Conservation (phyloP, 2,797 vertebrate genomes). For the Cirrhinus molitorella region DNA sequence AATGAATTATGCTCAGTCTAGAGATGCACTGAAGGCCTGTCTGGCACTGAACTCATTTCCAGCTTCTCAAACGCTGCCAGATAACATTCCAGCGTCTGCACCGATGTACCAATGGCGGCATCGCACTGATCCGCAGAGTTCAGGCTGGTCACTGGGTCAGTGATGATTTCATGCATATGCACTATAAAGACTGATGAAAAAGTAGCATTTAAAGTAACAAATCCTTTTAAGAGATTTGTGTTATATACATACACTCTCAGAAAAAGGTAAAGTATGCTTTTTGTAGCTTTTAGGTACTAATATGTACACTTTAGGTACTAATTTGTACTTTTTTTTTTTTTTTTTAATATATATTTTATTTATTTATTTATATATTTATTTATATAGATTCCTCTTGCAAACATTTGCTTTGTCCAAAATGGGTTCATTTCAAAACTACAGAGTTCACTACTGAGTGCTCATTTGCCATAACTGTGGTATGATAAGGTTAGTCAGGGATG, state of each 20-base stretch:
- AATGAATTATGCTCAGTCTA: conserved; percentile 49
- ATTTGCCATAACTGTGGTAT: neutral
- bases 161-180: neutral
- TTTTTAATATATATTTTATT: no score
- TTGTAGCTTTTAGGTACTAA: no score
- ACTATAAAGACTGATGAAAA: neutral
- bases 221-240: no score
- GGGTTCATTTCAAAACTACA: neutral
- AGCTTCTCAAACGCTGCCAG: conserved; percentile 44
- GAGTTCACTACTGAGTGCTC: neutral
- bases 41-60: neutral
- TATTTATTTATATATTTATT: no score
- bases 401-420: neutral
- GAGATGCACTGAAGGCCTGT: conserved; percentile 40
- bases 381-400: conserved; percentile 8
- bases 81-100: conserved; percentile 40
- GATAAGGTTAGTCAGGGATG: neutral
- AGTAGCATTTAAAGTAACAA: no score
- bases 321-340: no score
- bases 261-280: no score
- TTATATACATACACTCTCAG: no score
- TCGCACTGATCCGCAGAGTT: neutral
- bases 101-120: neutral
- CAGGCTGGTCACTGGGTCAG: neutral
- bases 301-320: no score